phyloP scores from a whole-genome alignment of 2,888 invertebrate species.

The Rotaria magnacalcarata region DNA sequence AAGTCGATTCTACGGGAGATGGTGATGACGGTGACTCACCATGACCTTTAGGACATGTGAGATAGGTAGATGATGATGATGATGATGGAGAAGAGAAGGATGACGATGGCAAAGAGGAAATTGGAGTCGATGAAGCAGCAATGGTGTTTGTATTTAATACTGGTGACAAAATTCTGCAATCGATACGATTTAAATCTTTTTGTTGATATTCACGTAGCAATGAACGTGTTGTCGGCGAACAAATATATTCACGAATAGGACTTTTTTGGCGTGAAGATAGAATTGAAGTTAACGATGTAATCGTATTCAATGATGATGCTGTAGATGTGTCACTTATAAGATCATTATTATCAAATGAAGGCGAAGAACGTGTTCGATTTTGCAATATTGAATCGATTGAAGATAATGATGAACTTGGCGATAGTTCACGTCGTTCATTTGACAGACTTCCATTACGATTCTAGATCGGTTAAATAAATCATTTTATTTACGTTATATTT shows the following conservation, averaged over 20 bases:
- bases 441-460: neutral
- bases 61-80: neutral
- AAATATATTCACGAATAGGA: neutral
- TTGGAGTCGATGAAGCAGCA: neutral
- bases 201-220: neutral
- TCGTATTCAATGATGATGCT: neutral
- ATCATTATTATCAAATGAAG: slow-evolving; percentile 1
- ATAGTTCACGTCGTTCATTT: neutral
- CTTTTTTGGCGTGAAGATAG: neutral
- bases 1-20: neutral
- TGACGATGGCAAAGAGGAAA: neutral
- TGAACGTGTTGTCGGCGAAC: neutral
- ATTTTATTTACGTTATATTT: too few relatives aligned
- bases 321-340: neutral
- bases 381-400: neutral
- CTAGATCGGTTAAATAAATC: neutral
- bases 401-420: neutral
- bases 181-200: neutral
- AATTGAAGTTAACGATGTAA: neutral
- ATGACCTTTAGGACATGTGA: neutral
- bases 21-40: neutral
- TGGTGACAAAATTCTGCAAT: neutral
- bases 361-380: neutral
- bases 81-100: neutral
- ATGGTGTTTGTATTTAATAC: neutral